phyloP scores from a whole-genome alignment of 2,113 vertebrate genomes.

The Crotophaga sulcirostris region DNA sequence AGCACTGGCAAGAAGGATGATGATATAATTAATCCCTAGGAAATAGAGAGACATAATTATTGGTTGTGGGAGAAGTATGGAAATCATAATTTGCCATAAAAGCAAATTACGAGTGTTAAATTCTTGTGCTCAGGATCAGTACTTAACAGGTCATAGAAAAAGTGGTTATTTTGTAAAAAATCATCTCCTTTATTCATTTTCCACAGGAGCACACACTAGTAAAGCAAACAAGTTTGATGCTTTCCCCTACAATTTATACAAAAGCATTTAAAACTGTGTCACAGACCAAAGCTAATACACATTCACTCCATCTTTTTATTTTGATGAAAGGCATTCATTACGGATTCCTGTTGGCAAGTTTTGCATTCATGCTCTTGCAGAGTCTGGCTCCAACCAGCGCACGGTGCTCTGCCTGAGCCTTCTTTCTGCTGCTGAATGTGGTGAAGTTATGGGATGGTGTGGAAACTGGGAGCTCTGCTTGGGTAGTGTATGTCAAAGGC shows the following conservation, averaged over 20 bases:
- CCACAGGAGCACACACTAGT: neutral
- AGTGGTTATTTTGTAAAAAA: neutral
- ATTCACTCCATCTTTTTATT: neutral
- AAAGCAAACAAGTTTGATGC: neutral
- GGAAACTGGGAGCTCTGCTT: neutral
- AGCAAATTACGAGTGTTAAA: neutral
- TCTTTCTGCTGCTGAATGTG: neutral
- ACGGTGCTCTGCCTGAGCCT: neutral
- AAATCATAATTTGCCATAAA: neutral
- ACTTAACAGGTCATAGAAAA: neutral
- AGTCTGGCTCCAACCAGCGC: neutral
- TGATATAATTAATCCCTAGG: neutral
- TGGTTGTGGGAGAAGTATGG: neutral
- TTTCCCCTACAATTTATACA: neutral
- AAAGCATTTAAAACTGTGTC: neutral
- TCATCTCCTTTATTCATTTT: neutral
- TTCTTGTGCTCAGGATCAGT: neutral
- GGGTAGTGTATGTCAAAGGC: neutral
- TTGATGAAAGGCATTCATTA: neutral
- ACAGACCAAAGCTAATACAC: neutral
- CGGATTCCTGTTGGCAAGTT: accelerated
- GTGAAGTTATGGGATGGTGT: neutral
- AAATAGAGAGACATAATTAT: neutral
- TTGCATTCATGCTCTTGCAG: neutral
- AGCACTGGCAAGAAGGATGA: neutral